Percentiles rank a stretch among this genome's conserved stretches.
Evolutionary conservation across 2,797 vertebrate species (phyloP).

Genomic region (Pangasius mekongensis): DNA sequence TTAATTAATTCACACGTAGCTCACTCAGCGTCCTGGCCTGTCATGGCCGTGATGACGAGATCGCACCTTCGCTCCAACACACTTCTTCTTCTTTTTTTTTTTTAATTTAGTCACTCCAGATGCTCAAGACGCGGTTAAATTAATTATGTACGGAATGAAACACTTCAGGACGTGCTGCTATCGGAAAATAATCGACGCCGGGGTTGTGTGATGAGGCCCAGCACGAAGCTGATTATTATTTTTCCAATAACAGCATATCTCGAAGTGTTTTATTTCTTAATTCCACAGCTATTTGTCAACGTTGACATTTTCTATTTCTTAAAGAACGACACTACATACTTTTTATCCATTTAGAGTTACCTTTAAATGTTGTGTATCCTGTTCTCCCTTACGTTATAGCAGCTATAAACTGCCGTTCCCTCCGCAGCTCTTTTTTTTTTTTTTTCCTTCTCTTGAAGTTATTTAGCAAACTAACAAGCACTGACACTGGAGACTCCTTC

Average conservation of each 20-base stretch:
- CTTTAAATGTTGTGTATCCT: background rate
- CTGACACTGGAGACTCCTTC: background rate
- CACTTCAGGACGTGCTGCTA: background rate
- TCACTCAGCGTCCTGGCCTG: background rate
- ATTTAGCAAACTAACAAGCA: background rate
- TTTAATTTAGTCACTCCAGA: background rate
- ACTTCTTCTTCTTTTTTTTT: background rate
- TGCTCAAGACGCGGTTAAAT: background rate
- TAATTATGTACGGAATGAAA: background rate
- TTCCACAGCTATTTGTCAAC: background rate
- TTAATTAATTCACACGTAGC: conserved; percentile 10
- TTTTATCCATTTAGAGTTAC: background rate
- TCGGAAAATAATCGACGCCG: background rate
- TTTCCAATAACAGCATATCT: background rate
- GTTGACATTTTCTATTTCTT: background rate
- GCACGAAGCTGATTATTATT: background rate
- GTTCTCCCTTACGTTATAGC: background rate
- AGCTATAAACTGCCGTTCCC: too few species aligned
- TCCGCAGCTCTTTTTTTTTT: background rate
- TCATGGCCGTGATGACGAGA: background rate
- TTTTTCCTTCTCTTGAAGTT: background rate
- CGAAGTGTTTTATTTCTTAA: background rate
- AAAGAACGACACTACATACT: background rate
- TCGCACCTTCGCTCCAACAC: background rate
- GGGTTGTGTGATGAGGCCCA: background rate